These are phyloP conservation scores for Pogoniulus pusillus DNA, from an alignment of 2,797 vertebrate genomes.

Conservation along the genomic window DNA sequence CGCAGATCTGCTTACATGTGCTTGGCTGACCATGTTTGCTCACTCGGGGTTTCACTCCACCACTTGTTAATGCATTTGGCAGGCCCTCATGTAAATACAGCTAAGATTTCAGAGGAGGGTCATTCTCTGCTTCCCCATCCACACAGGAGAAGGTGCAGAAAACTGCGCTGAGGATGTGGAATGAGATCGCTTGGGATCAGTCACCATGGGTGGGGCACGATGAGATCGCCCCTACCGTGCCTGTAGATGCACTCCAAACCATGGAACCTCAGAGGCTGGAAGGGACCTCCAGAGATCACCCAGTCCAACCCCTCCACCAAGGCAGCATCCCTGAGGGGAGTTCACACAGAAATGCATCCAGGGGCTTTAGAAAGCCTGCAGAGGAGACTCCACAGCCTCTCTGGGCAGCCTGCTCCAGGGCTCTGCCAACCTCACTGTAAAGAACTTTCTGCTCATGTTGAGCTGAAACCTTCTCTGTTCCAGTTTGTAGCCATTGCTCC, in stretches of 20 bases:
- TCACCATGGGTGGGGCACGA: constrained; percentile 39
- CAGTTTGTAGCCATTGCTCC: too few relatives aligned
- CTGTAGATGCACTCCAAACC: not conserved
- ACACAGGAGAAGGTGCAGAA: constrained; percentile 28
- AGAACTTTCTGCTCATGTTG: too few relatives aligned
- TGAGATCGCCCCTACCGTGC: constrained; percentile 50
- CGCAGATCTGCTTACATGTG: not conserved
- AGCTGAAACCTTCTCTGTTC: too few relatives aligned
- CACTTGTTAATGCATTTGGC: constrained; percentile 59
- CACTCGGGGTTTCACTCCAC: constrained; percentile 36
- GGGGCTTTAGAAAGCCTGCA: too few relatives aligned
- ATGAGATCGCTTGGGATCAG: constrained; percentile 54
- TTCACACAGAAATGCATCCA: too few relatives aligned
- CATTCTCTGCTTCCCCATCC: not conserved
- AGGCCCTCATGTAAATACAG: constrained; percentile 45
- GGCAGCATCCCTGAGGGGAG: too few relatives aligned
- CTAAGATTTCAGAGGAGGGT: constrained; percentile 60
- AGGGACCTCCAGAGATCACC: too few relatives aligned
- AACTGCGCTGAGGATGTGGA: constrained; percentile 39
- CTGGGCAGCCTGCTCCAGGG: too few relatives aligned
- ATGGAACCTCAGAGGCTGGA: too few relatives aligned
- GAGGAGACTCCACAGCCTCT: too few relatives aligned
- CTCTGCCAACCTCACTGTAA: too few relatives aligned
- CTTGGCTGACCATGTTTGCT: constrained; percentile 53
- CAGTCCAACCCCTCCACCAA: too few relatives aligned